Evolutionary conservation across 2,888 invertebrate genomes (phyloP).

Genomic region (Stenchaetothrips biformis): DNA sequence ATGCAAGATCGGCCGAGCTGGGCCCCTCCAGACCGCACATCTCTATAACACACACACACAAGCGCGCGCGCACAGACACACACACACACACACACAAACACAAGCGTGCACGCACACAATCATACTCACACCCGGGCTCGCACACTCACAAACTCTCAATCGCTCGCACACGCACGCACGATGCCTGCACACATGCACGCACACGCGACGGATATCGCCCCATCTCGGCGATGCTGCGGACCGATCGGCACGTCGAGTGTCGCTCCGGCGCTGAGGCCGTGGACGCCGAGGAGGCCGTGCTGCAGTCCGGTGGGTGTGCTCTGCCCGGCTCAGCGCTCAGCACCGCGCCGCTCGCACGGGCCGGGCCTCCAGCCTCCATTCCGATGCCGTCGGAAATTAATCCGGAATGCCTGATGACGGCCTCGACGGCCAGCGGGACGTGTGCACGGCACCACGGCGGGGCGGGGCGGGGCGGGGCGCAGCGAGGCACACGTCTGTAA

Average conservation of each 20-base stretch:
- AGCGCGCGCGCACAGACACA: background rate
- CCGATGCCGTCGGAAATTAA: slow-evolving; percentile 11
- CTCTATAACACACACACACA: slow-evolving; percentile 11
- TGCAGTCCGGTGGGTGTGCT: too few relatives aligned
- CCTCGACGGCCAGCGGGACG: background rate
- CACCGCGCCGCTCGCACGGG: background rate
- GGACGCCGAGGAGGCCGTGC: background rate
- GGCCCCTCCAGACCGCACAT: slow-evolving; percentile 17
- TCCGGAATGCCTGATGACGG: slow-evolving; percentile 9
- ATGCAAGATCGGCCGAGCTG: slow-evolving; percentile 16
- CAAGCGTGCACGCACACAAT: background rate
- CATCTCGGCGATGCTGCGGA: too few relatives aligned
- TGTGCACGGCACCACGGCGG: background rate
- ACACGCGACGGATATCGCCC: too few relatives aligned
- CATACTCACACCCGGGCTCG: background rate
- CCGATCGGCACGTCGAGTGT: background rate
- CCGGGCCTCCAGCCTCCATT: background rate
- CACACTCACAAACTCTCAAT: background rate
- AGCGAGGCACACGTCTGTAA: background rate
- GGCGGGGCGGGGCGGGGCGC: background rate
- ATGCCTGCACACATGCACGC: too few relatives aligned
- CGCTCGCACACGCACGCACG: background rate
- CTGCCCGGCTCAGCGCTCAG: background rate
- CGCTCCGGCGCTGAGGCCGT: background rate
- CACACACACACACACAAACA: background rate